phyloP scores from a whole-genome alignment of 2,113 vertebrate genomes.

The Capreolus pygargus region DNA sequence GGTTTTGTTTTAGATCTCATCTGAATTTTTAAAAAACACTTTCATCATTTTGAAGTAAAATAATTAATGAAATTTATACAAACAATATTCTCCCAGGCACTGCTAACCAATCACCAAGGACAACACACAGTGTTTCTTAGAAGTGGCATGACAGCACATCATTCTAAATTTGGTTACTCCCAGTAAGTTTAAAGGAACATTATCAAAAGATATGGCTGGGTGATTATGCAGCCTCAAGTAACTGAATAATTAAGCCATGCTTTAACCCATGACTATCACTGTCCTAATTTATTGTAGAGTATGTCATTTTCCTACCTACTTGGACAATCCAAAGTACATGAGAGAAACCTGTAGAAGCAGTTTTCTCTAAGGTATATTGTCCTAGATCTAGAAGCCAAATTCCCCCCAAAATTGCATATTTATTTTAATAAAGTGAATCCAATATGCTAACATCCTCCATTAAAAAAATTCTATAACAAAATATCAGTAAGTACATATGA shows the following conservation, averaged over 20 bases:
- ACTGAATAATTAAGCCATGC: neutral
- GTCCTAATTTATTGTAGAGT: neutral
- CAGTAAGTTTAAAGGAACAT: neutral
- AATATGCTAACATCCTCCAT: neutral
- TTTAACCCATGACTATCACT: neutral
- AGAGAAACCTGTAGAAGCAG: neutral
- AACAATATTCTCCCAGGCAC: neutral
- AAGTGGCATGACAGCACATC: neutral
- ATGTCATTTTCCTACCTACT: neutral
- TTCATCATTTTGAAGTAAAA: constrained; percentile 36
- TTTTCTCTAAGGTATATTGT: neutral
- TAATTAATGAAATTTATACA: constrained; percentile 31
- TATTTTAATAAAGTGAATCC: neutral
- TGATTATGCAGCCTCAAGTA: constrained; percentile 4
- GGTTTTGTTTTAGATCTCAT: constrained; percentile 21
- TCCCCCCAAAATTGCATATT: neutral
- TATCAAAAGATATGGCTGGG: constrained; percentile 38
- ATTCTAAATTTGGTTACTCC: constrained; percentile 26
- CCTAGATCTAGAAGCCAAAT: neutral
- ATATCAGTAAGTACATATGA: neutral
- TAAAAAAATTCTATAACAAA: neutral
- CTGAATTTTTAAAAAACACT: constrained; percentile 6
- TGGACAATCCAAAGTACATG: neutral
- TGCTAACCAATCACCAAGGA: neutral
- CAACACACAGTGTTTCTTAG: neutral